phyloP scores from a whole-genome alignment of 2,888 invertebrate species.

The Biston stratarius region DNA sequence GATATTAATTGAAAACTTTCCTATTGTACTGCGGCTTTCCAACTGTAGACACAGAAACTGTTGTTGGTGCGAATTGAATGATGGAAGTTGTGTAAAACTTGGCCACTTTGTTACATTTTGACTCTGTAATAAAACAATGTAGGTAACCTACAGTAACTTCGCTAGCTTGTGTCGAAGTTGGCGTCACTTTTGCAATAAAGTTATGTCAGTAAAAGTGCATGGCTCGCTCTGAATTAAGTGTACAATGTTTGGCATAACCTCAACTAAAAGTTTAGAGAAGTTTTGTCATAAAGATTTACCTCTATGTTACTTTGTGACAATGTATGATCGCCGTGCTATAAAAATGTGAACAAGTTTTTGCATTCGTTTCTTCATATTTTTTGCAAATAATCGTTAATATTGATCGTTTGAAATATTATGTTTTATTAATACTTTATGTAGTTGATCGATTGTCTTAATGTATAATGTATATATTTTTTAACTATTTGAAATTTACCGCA shows the following conservation, averaged over 20 bases:
- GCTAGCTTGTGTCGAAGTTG: conserved; percentile 20
- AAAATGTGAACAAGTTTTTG: background rate
- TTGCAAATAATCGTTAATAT: background rate
- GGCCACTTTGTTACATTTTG: conserved; percentile 24
- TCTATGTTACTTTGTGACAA: background rate
- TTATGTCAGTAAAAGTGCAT: conserved; percentile 20
- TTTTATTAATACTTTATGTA: background rate
- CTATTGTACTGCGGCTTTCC: conserved; percentile 72
- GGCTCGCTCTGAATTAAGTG: conserved; percentile 11
- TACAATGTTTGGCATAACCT: conserved; percentile 4
- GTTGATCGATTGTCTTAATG: too few relatives aligned
- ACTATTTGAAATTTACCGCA: background rate
- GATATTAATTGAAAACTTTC: conserved; percentile 84
- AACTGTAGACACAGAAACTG: conserved; percentile 66
- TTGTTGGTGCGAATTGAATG: conserved; percentile 32
- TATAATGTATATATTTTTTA: background rate
- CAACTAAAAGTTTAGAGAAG: background rate
- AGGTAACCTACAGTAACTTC: conserved; percentile 7
- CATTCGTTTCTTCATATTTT: background rate
- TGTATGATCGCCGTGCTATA: background rate
- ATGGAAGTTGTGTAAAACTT: conserved; percentile 21
- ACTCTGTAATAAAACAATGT: conserved; percentile 23
- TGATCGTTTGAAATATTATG: background rate
- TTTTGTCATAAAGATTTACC: background rate
- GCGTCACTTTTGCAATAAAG: conserved; percentile 18